Percentiles rank a stretch among this genome's conserved stretches.
Evolutionary conservation across 2,888 invertebrate genomes (phyloP).

Genomic region (Melieria picta): DNA sequence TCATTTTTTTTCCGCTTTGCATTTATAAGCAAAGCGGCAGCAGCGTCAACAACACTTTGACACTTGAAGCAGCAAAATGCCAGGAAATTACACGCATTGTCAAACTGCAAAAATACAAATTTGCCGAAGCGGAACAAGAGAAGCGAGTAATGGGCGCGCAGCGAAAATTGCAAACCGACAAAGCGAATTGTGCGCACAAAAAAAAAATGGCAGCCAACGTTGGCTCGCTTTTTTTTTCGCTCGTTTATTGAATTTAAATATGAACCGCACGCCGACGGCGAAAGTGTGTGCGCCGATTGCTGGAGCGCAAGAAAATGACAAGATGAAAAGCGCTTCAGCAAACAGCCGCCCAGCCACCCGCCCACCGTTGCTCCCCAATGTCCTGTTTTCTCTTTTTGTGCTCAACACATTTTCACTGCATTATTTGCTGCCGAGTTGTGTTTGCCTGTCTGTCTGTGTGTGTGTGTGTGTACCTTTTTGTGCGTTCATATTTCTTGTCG

Average conservation of each 20-base stretch:
- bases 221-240: background rate
- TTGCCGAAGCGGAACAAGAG: background rate
- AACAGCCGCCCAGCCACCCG: too few relatives aligned
- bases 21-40: too few relatives aligned
- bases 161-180: background rate
- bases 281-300: constrained; percentile 18
- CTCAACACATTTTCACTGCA: too few relatives aligned
- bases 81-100: constrained; percentile 25
- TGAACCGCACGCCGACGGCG: background rate
- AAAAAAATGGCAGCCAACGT: background rate
- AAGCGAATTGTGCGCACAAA: background rate
- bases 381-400: too few relatives aligned
- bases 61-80: constrained; percentile 32
- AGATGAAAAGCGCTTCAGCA: background rate
- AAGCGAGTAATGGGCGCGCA: background rate
- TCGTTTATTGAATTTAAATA: constrained; percentile 8
- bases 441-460: too few relatives aligned
- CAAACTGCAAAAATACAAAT: constrained; percentile 14
- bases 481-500: too few relatives aligned
- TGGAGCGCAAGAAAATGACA: constrained; percentile 24
- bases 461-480: too few relatives aligned
- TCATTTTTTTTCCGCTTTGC: background rate
- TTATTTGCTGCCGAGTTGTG: too few relatives aligned
- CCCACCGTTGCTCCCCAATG: too few relatives aligned
- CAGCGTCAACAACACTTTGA: constrained; percentile 23